A percentile compares a stretch with the other conserved stretches of the same genome.
Evolutionary conservation across 92 coral and sea anemone genomes (phyloP).

Genomic region (Phymanthus crucifer): DNA sequence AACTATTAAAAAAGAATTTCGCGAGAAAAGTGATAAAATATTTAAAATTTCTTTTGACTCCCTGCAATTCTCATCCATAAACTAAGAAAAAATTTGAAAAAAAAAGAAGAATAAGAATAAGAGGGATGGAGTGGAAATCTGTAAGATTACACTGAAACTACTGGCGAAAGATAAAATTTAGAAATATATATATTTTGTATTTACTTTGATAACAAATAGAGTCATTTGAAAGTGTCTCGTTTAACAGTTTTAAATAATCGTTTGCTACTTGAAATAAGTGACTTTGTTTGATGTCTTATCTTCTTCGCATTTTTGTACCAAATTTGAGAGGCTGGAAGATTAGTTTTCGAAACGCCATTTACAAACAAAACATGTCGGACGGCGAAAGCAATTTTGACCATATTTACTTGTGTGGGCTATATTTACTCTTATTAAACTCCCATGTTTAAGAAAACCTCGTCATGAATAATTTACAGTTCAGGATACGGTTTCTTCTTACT

Average conservation of each 20-base stretch:
- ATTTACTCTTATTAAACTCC: conserved; percentile 3
- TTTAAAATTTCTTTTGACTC: background rate
- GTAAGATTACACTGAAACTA: background rate
- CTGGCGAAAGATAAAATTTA: background rate
- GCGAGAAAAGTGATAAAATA: background rate
- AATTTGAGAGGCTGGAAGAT: background rate
- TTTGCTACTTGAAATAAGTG: background rate
- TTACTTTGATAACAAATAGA: background rate
- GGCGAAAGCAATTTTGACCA: background rate
- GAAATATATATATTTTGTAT: background rate
- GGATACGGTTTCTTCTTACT: background rate
- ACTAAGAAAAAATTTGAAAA: too few species aligned
- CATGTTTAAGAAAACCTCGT: background rate
- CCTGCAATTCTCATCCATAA: background rate
- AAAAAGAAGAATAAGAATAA: too few species aligned
- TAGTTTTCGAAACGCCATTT: background rate
- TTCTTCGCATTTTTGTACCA: background rate
- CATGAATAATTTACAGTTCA: background rate
- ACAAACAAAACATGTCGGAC: background rate
- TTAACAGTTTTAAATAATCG: background rate
- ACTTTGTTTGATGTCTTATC: background rate
- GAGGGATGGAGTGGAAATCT: background rate
- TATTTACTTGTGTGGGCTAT: background rate
- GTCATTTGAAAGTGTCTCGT: background rate
- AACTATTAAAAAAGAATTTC: background rate